phyloP scores from a whole-genome alignment of 2,797 vertebrate genomes.

The Leptodactylus fallax region DNA sequence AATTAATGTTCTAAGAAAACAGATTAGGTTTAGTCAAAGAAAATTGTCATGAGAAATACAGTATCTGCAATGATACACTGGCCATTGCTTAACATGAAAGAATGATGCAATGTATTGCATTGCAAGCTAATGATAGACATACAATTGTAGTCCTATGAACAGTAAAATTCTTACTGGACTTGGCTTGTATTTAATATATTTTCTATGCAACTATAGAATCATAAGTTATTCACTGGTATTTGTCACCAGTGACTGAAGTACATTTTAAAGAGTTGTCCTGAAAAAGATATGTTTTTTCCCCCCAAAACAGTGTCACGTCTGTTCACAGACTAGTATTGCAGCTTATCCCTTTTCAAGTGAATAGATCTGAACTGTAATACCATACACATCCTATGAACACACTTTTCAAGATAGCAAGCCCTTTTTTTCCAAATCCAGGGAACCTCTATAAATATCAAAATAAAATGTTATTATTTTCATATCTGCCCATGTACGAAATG shows the following conservation, averaged over 20 bases:
- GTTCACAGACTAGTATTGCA: no score
- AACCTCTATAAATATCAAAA: no score
- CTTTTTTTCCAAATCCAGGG: no score
- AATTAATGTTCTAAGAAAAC: constrained; percentile 16
- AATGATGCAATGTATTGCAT: neutral
- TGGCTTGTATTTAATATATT: neutral
- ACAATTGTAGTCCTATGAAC: neutral
- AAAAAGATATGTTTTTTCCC: neutral
- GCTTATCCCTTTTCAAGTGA: no score
- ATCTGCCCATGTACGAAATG: no score
- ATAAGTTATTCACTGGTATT: neutral
- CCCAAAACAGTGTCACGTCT: no score
- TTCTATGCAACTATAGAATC: neutral
- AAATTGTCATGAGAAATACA: neutral
- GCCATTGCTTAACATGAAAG: neutral
- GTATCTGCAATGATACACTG: neutral
- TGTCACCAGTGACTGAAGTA: neutral
- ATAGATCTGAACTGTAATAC: no score
- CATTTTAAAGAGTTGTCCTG: neutral
- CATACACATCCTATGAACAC: no score
- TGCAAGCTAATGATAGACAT: neutral
- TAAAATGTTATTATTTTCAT: no score
- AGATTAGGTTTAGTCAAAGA: neutral
- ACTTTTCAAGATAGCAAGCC: no score
- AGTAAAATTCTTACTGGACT: neutral